A percentile compares a stretch with the other conserved stretches of the same genome.
phyloP scores from a whole-genome alignment of 2,797 vertebrate species.

The Centropyge bicolor region DNA sequence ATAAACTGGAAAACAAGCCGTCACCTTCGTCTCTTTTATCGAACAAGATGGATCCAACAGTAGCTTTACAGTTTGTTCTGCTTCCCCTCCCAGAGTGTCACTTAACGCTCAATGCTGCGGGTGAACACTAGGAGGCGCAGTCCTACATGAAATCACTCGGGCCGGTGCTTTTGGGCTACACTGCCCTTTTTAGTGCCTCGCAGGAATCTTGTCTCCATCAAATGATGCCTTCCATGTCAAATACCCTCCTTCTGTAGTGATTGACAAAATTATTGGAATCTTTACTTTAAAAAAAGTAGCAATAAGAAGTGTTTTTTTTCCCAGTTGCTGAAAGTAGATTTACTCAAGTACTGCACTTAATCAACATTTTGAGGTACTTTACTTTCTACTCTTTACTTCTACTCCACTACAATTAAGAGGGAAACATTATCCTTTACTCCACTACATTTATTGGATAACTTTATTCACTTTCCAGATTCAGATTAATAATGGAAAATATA shows the following conservation, averaged over 20 bases:
- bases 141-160: background rate
- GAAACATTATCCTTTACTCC: background rate
- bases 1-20: slow-evolving; percentile 69
- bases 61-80: slow-evolving; percentile 84
- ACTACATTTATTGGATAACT: background rate
- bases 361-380: background rate
- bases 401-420: background rate
- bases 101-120: slow-evolving; percentile 53
- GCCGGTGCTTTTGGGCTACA: fast-evolving
- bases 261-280: no score
- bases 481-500: background rate
- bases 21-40: slow-evolving; percentile 82
- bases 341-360: background rate
- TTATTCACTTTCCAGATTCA: background rate
- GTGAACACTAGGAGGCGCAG: slow-evolving; percentile 75
- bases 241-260: background rate
- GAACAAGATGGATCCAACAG: slow-evolving; percentile 86
- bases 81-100: slow-evolving; percentile 87
- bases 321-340: background rate
- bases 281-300: no score
- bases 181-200: slow-evolving; percentile 11
- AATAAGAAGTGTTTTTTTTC: background rate
- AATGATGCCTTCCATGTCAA: background rate
- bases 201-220: slow-evolving; percentile 4
- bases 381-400: background rate